Percentiles rank a stretch among this genome's conserved stretches.
Conservation (phyloP, 2,888 invertebrate genomes). For the Opisthograptis luteolata region DNA sequence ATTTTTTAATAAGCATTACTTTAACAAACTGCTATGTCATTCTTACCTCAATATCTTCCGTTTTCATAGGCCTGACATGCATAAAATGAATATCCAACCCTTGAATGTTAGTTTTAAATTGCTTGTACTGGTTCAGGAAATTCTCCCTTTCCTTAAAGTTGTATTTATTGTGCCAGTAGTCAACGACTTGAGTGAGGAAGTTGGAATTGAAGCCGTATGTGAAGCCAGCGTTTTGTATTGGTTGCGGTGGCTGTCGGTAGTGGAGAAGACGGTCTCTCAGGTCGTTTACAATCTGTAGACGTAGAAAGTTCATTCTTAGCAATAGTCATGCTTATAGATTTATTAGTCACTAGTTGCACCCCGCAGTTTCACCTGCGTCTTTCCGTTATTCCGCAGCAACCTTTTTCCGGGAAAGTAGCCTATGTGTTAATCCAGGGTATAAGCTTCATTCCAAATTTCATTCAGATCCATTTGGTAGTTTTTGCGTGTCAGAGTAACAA, state of each 20-base stretch:
- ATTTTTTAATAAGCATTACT: no score
- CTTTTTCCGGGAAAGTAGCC: no score
- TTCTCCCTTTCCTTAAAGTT: constrained; percentile 86
- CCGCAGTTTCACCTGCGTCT: no score
- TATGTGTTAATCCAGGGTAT: no score
- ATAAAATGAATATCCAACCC: constrained; percentile 90
- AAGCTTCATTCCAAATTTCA: no score
- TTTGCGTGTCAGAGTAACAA: no score
- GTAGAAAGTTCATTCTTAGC: no score
- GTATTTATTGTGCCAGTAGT: constrained; percentile 92
- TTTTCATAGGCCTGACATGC: constrained; percentile 84
- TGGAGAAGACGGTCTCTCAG: constrained; percentile 82
- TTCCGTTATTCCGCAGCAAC: no score
- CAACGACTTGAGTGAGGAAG: constrained; percentile 86
- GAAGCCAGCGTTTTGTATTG: constrained; percentile 88
- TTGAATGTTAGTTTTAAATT: constrained; percentile 90
- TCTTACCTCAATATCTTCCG: constrained; percentile 54
- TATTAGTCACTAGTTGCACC: no score
- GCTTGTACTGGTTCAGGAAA: constrained; percentile 89
- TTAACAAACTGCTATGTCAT: no score
- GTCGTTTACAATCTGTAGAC: constrained; percentile 75
- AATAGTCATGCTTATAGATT: no score
- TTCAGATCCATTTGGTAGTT: no score
- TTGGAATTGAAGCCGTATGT: constrained; percentile 92
- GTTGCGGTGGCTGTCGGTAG: constrained; percentile 72